Conservation (phyloP, 2,797 vertebrate species). For the Acrossocheilus fasciatus region DNA sequence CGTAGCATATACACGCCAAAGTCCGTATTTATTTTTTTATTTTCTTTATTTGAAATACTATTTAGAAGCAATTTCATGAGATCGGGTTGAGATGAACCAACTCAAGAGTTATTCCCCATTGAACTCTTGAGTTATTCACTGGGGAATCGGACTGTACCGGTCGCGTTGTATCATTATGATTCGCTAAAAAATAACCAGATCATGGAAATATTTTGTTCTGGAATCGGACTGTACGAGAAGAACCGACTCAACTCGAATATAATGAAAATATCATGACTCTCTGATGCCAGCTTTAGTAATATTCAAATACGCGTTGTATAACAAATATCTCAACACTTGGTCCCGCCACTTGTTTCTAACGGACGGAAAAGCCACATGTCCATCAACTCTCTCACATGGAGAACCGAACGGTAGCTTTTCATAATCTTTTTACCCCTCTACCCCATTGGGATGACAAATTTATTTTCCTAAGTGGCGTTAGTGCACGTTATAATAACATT, state of each 20-base stretch:
- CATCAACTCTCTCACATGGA: neutral
- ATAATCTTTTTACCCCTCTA: neutral
- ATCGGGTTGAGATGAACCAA: neutral
- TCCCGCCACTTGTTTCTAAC: conserved; percentile 2
- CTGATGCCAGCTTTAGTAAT: neutral
- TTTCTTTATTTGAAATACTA: too few species aligned
- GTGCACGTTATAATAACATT: conserved; percentile 35
- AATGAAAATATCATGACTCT: neutral
- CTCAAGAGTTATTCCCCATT: neutral
- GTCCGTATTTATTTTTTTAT: too few species aligned
- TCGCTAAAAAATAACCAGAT: neutral
- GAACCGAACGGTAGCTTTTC: conserved; percentile 24
- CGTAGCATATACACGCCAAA: too few species aligned
- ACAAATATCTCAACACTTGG: neutral
- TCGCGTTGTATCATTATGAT: neutral
- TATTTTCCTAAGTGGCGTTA: conserved; percentile 21
- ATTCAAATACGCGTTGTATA: neutral
- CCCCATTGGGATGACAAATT: neutral
- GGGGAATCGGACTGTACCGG: neutral
- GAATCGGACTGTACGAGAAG: neutral
- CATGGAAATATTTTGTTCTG: neutral
- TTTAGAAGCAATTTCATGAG: too few species aligned
- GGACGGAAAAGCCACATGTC: neutral
- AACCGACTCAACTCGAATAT: neutral
- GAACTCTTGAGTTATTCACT: too few species aligned